Base-by-base conservation (phyloP, 1,140 invertebrate genomes). In the Meloidogyne chitwoodi region DNA sequence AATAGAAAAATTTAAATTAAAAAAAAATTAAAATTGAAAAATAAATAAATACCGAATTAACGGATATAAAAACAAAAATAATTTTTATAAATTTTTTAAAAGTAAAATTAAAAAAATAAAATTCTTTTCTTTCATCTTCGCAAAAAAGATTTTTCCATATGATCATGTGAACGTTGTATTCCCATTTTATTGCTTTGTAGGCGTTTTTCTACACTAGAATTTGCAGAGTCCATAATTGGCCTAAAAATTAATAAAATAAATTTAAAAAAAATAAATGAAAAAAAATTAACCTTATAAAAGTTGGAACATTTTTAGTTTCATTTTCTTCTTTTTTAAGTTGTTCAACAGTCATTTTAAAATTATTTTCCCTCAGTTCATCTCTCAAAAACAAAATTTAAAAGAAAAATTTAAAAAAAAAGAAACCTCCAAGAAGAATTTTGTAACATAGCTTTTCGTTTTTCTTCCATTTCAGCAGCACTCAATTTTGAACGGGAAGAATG, bases 391-490 rank as follows among this genome's bases (percentile, higher is more conserved):
- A 41, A 3, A 41, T 1, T 14, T 14, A 11, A 0, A 6, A 8
- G 6, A 56, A 56, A 8, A 56, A 8, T 0, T 19, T 48, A n/a
- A 56, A n/a, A 56, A 56, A 56, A 16, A 44, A 44, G 14, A 56
- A 56, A 56, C 48, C 76, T 34, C 76, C 76, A 77, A 16, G 64
- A 34, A 8, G 74, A 74, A 44, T 77, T 77, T 44, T 44, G 19
- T 34, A 77, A n/a, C 76, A 77, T 77, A 31, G 41, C 76, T 2
- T 34, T 27, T n/a, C 76, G 75, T n/a, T 41, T 73, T 31, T 34
- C 48, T 19, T 77, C 76, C 22, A 77, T 63, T 61, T 77, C 74
- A 41, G 77, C 76, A 24, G 68, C 71, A 24, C 29, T 63, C 62
- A 73, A 31, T 75, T 65, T 75, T 29, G 31, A 22, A 34, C 14